These are phyloP conservation scores for Hippocampus barbouri DNA, from an alignment of 2,113 vertebrate species.

Conservation along the genomic window DNA sequence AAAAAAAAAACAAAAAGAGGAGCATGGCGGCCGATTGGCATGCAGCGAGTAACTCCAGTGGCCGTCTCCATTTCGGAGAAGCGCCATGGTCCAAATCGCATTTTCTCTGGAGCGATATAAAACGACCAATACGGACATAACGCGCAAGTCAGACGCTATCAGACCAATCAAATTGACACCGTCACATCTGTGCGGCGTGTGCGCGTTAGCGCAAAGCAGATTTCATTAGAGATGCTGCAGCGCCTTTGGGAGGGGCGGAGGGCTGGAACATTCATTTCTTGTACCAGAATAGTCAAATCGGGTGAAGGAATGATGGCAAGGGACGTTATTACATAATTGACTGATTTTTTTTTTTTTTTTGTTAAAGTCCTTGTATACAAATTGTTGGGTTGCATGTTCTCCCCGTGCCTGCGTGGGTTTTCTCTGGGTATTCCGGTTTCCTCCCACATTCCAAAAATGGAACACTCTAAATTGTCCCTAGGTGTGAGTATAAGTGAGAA, in stretches of 20 bases:
- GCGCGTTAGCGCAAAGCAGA: slow-evolving; percentile 22
- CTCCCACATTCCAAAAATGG: too few species aligned
- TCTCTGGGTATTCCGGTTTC: too few species aligned
- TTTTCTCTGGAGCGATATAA: slow-evolving; percentile 20
- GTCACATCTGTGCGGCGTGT: slow-evolving; percentile 27
- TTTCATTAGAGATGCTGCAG: slow-evolving; percentile 19
- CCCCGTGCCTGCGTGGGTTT: too few species aligned
- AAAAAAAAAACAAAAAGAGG: too few species aligned
- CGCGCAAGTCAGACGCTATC: slow-evolving; percentile 33
- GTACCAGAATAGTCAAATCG: slow-evolving; percentile 25
- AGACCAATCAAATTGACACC: slow-evolving; percentile 34
- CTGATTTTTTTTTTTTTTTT: too few species aligned
- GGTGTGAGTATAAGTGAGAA: too few species aligned
- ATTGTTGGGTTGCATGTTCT: too few species aligned
- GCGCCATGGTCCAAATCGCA: slow-evolving; percentile 25
- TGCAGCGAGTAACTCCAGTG: not conserved
- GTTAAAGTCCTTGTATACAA: too few species aligned
- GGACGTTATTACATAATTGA: too few species aligned
- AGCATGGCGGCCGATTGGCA: not conserved
- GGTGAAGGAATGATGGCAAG: slow-evolving; percentile 5
- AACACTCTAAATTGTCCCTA: too few species aligned
- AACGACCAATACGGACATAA: slow-evolving; percentile 20
- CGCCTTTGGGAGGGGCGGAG: not conserved
- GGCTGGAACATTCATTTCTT: slow-evolving; percentile 13
- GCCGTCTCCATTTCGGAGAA: slow-evolving; percentile 16